Percentiles rank a stretch among this genome's conserved stretches.
These are phyloP conservation scores for Drosophila persimilis DNA, from an alignment of 1,140 invertebrate genomes.

Conservation along the genomic window DNA sequence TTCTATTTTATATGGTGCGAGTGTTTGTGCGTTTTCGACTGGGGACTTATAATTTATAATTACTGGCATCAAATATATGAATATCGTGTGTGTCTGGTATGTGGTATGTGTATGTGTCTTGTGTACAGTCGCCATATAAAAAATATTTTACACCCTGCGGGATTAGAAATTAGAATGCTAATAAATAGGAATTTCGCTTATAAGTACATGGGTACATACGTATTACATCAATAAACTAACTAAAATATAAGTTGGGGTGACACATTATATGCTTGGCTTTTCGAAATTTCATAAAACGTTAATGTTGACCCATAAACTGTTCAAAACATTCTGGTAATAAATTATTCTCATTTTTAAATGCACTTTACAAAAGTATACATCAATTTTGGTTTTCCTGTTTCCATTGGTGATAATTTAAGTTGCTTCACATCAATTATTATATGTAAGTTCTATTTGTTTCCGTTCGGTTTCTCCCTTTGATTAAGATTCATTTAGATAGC, in stretches of 20 bases:
- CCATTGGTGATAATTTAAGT: slow-evolving; percentile 35
- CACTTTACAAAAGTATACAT: slow-evolving; percentile 71
- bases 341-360: slow-evolving; percentile 67
- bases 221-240: slow-evolving; percentile 58
- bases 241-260: slow-evolving; percentile 52
- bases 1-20: slow-evolving; percentile 10
- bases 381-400: slow-evolving; percentile 44
- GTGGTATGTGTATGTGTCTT: slow-evolving; percentile 10
- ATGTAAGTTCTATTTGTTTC: slow-evolving; percentile 41
- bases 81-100: background rate
- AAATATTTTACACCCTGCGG: slow-evolving; percentile 39
- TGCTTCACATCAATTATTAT: slow-evolving; percentile 54
- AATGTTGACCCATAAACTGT: slow-evolving; percentile 26
- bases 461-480: slow-evolving; percentile 33
- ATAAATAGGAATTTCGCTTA: slow-evolving; percentile 61
- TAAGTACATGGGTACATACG: slow-evolving; percentile 61
- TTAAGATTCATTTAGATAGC: slow-evolving; percentile 19
- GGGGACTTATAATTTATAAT: slow-evolving; percentile 37
- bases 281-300: slow-evolving; percentile 20
- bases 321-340: slow-evolving; percentile 19
- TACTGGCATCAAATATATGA: background rate
- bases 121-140: slow-evolving; percentile 37
- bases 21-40: slow-evolving; percentile 18
- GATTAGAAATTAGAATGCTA: slow-evolving; percentile 38
- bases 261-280: slow-evolving; percentile 33